A percentile compares a stretch with the other conserved stretches of the same genome.
These are phyloP conservation scores for Microplitis demolitor DNA, from an alignment of 1,140 invertebrate genomes.

Conservation along the genomic window DNA sequence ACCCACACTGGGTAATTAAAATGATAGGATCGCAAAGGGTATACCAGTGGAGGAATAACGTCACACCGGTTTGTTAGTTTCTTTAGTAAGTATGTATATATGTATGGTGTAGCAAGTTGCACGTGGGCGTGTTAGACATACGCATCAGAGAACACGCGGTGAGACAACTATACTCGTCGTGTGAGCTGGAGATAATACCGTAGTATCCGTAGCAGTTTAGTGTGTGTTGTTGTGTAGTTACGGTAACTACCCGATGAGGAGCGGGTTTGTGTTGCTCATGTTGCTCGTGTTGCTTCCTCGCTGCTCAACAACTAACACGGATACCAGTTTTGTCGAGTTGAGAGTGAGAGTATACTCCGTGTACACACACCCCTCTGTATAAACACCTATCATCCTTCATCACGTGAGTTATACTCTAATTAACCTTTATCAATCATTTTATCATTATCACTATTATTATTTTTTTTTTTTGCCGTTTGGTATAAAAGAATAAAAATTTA, in stretches of 20 bases:
- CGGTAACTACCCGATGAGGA: no score
- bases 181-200: not conserved
- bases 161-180: not conserved
- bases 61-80: conserved; percentile 35
- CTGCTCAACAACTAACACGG: not conserved
- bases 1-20: conserved; percentile 55
- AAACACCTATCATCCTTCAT: not conserved
- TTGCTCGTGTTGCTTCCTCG: no score
- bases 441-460: not conserved
- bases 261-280: no score
- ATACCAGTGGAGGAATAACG: conserved; percentile 44
- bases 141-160: conserved; percentile 15
- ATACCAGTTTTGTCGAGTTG: not conserved
- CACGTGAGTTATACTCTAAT: not conserved
- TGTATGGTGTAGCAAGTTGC: not conserved
- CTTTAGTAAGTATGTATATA: not conserved
- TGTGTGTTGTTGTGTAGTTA: no score
- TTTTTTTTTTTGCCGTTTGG: not conserved
- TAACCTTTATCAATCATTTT: not conserved
- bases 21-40: conserved; percentile 47
- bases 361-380: no score
- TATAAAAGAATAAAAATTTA: no score
- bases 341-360: no score
- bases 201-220: no score
- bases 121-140: conserved; percentile 15